Conservation (phyloP, 2,113 vertebrate genomes). For the Pandion haliaetus region DNA sequence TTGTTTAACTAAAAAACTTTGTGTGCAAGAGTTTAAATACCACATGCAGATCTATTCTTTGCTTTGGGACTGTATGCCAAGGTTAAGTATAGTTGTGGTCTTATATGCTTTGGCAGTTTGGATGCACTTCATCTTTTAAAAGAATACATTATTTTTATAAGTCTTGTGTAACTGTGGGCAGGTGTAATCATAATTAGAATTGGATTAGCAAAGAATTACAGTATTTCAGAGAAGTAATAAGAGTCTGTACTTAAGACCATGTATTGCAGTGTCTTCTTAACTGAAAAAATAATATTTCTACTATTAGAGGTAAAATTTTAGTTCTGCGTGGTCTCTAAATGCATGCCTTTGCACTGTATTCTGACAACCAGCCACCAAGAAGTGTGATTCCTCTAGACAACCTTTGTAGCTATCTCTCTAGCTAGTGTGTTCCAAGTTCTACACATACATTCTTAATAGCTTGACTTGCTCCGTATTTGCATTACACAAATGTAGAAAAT, state of each 20-base stretch:
- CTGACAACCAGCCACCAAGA: background rate
- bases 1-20: background rate
- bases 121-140: background rate
- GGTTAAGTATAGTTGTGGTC: background rate
- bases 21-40: background rate
- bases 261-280: background rate
- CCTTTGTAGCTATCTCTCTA: background rate
- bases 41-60: background rate
- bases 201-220: background rate
- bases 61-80: background rate
- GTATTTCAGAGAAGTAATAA: background rate
- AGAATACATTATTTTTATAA: background rate
- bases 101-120: background rate
- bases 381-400: background rate
- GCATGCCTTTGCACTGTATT: background rate
- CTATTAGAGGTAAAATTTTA: background rate
- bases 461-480: background rate
- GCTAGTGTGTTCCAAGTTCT: background rate
- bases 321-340: background rate
- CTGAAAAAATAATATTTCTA: background rate
- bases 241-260: background rate
- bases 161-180: background rate
- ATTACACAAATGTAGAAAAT: background rate
- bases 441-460: background rate
- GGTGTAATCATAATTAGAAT: background rate